Conservation (phyloP, 2,113 vertebrate species). For the Amazona vittata region DNA sequence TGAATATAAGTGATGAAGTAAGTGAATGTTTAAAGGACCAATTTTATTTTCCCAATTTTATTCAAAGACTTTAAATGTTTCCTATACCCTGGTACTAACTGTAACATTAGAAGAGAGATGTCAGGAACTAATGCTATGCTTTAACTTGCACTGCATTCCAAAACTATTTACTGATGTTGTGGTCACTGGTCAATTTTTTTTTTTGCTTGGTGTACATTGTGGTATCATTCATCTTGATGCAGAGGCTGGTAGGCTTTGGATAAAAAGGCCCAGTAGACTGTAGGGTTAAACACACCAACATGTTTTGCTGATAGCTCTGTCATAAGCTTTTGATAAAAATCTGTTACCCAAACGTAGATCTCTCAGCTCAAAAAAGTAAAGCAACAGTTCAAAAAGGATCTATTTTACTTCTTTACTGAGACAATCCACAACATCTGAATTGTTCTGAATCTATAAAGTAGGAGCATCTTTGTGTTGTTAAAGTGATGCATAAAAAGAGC, state of each 20-base stretch:
- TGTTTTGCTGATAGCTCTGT: background rate
- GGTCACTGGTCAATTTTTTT: background rate
- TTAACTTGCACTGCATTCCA: background rate
- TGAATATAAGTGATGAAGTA: background rate
- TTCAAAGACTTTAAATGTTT: background rate
- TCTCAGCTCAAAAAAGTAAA: background rate
- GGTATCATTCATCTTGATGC: background rate
- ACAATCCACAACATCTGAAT: background rate
- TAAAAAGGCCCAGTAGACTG: background rate
- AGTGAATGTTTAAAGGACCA: background rate
- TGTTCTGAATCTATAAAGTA: background rate
- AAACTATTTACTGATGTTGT: background rate
- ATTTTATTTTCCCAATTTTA: background rate
- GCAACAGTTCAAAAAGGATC: background rate
- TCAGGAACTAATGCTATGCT: background rate
- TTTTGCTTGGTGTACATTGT: background rate
- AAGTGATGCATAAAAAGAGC: background rate
- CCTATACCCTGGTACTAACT: background rate
- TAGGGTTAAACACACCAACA: background rate
- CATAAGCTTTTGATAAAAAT: background rate
- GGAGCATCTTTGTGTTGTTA: background rate
- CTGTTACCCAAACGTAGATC: background rate
- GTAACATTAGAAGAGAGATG: background rate
- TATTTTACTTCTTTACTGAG: background rate
- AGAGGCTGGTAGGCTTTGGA: background rate